Evolutionary conservation across 2,113 vertebrate genomes (phyloP), one percentile per base, ranked within the genome.

Genomic region (Ceyx melanurus): DNA sequence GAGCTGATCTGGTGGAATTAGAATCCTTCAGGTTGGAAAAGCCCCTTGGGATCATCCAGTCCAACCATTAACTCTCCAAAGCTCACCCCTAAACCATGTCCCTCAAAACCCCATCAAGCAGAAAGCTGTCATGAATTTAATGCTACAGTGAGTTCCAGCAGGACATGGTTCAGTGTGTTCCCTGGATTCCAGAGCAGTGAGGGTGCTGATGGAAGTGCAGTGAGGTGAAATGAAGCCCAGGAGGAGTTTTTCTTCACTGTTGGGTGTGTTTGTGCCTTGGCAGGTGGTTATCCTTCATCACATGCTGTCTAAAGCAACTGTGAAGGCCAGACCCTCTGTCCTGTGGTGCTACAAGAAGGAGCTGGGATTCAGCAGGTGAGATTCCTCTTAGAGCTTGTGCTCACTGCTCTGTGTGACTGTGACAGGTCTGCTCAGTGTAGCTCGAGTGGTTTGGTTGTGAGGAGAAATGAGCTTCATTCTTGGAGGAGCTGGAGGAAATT

Each of bases 321-420:
- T 99, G 66, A 98, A 96, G 96, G 98, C 99, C 20, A 97, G 99
- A 28, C 99, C 99, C 9, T 99, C 99, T 0, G 99, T 99, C 6
- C 97, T 99, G 0, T 99, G 99, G 99, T 99, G 99, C 94, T 99
- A 99, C 82, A 99, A 99, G 73, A 99, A 99, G 82, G 99, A 99
- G 43, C 97, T 99, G 42, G 99, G 99, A 16, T 99, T 99, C 70
- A 99, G 99, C 98, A 99, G 99, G 99, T 99, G 75, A 96, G 79
- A 15, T 11, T 4, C 5, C 6, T 22, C 4, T 1, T 5, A 8
- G 18, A 0, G 9, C 37, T 23, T 92, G 60, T 0, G 2, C 13
- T 45, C 4, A 0, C 65, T 53, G 56, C 50, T 62, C 11, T 37
- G n/a, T 8, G 19, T 21, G 40, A 22, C 18, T 0, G 0, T 22